Conservation (phyloP, 2,888 invertebrate genomes). For the Tenthredo notha region DNA sequence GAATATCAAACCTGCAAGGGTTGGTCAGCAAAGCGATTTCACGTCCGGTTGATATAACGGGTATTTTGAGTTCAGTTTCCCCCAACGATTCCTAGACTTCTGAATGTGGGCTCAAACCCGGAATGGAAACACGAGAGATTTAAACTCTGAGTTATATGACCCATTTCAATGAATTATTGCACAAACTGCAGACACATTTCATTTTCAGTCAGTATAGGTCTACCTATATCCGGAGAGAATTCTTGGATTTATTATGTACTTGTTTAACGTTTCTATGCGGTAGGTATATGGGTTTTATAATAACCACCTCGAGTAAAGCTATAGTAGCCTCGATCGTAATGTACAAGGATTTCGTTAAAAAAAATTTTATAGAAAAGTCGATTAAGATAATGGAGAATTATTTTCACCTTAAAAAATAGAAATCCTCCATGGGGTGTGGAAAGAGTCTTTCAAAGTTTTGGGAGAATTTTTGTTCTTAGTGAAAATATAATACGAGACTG, state of each 20-base stretch:
- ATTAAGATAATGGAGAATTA: not conserved
- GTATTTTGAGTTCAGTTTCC: not conserved
- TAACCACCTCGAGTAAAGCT: not conserved
- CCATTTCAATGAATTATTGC: conserved; percentile 8
- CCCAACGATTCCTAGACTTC: not conserved
- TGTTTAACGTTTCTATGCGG: not conserved
- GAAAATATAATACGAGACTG: not conserved
- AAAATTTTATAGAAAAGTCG: not conserved
- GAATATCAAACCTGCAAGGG: not conserved
- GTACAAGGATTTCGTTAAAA: not conserved
- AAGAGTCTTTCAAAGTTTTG: not conserved
- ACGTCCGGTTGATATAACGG: not conserved
- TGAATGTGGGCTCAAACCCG: not conserved
- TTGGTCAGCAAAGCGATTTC: conserved; percentile 7
- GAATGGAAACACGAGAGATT: conserved; percentile 13
- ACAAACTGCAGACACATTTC: conserved; percentile 4
- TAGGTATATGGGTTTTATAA: not conserved
- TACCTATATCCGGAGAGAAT: not conserved
- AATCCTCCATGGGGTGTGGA: not conserved
- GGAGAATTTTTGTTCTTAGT: not conserved
- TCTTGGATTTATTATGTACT: not conserved
- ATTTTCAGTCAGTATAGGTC: not conserved
- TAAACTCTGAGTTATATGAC: conserved; percentile 4
- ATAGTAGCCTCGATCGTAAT: not conserved
- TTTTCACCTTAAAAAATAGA: no score